Conservation (phyloP, 2,797 vertebrate species). For the Crocidura indochinensis region DNA sequence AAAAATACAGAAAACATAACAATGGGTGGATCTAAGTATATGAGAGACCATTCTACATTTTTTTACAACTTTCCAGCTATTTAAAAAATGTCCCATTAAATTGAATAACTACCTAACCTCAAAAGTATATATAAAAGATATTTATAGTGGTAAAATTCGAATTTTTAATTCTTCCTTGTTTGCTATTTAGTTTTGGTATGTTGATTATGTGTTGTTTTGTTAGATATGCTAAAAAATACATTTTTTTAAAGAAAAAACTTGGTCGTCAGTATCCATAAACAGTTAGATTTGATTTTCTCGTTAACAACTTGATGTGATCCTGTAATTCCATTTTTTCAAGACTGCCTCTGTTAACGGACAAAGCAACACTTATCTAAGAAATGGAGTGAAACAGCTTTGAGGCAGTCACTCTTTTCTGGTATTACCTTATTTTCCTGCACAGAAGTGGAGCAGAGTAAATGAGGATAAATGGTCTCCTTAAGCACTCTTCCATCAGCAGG, state of each 20-base stretch:
- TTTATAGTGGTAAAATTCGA: background rate
- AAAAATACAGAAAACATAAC: slow-evolving; percentile 41
- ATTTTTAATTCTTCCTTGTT: slow-evolving; percentile 37
- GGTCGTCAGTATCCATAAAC: slow-evolving; percentile 32
- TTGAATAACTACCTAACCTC: background rate
- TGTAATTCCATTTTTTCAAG: slow-evolving; percentile 53
- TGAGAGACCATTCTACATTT: background rate
- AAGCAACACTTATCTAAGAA: slow-evolving; percentile 65
- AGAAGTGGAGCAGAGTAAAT: slow-evolving; percentile 90
- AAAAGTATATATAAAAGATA: slow-evolving; percentile 21
- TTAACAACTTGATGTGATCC: slow-evolving; percentile 34
- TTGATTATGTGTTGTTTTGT: background rate
- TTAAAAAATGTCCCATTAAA: slow-evolving; percentile 27
- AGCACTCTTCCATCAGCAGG: slow-evolving; percentile 87
- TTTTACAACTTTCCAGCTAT: slow-evolving; percentile 40
- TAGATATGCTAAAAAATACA: background rate
- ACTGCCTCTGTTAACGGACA: slow-evolving; percentile 42
- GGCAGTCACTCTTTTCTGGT: slow-evolving; percentile 30
- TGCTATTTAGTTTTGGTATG: slow-evolving; percentile 13
- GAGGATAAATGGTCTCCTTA: slow-evolving; percentile 90
- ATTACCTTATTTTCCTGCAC: slow-evolving; percentile 90
- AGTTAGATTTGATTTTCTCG: slow-evolving; percentile 58
- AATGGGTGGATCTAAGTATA: background rate
- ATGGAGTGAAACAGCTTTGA: background rate
- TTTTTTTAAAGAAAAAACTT: slow-evolving; percentile 28